Evolutionary conservation across 2,113 vertebrate species (phyloP), one percentile per base, ranked within the genome.

Genomic region (Hippolais icterina): DNA sequence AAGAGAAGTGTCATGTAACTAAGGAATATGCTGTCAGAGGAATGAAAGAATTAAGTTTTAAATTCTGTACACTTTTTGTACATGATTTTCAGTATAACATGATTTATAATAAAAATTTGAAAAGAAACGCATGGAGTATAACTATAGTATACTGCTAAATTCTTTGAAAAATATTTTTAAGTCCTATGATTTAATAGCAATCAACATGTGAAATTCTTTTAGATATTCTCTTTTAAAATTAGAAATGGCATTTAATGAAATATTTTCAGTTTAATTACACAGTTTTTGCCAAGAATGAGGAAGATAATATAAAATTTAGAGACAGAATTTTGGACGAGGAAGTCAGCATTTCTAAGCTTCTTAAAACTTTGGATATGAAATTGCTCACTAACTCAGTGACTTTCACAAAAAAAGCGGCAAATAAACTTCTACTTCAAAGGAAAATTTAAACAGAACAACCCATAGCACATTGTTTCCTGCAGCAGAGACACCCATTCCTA

Each of bases 401-500:
- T 94, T 93, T 41, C 39, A 57, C 2, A 46, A 52, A 92, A 64
- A 39, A 27, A 27, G 4, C 89, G 52, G 11, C 24, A 88, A 93
- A 72, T 42, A 86, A 95, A 94, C 75, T 96, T 97, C 76, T 14
- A 54, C 52, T 96, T 97, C 93, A 92, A 96, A 96, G 69, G 72
- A 79, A 87, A 90, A 57, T 52, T 86, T 92, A 87, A 94, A 90
- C 88, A 94, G 97, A 96, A 87, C 84, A 95, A 93, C 85, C 59
- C 75, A 76, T 57, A 74, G 93, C 59, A 72, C 89, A 95, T 68
- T 5, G 92, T 98, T 98, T 98, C 96, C 98, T 98, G 97, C 97
- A 98, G 98, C 98, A 98, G 97, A 98, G 93, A 98, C 96, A 97
- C 97, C 97, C 96, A 64, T 96, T 96, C 96, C 79, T 93, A 97